Conservation (phyloP, 2,888 invertebrate genomes). For the Fragum whitleyi region DNA sequence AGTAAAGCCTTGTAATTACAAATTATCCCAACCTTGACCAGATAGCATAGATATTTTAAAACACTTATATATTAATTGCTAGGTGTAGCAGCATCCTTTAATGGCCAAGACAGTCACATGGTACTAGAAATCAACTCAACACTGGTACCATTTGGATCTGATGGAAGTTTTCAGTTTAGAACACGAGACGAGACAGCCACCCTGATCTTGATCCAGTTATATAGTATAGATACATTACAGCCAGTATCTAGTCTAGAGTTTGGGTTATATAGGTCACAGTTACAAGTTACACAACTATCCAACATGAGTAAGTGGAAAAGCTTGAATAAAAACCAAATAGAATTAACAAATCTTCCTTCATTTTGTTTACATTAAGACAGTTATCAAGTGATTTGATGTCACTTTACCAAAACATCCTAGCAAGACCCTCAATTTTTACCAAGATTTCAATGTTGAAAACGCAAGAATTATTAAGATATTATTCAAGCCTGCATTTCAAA, state of each 20-base stretch:
- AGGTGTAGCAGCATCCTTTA: slow-evolving; percentile 76
- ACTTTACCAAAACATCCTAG: too few relatives aligned
- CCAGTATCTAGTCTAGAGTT: slow-evolving; percentile 73
- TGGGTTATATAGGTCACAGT: slow-evolving; percentile 66
- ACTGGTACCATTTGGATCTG: slow-evolving; percentile 75
- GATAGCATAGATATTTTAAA: too few relatives aligned
- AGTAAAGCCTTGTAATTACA: too few relatives aligned
- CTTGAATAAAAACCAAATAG: not conserved
- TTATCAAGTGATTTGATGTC: too few relatives aligned
- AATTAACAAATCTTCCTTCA: not conserved
- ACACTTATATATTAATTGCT: too few relatives aligned
- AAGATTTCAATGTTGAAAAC: too few relatives aligned
- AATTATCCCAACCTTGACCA: too few relatives aligned
- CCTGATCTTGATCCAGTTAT: slow-evolving; percentile 75
- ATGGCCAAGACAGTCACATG: slow-evolving; percentile 74
- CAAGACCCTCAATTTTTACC: too few relatives aligned
- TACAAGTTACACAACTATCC: slow-evolving; percentile 67
- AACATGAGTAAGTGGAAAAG: slow-evolving; percentile 34
- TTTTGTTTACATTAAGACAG: too few relatives aligned
- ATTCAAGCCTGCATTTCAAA: too few relatives aligned
- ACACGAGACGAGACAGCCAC: slow-evolving; percentile 73
- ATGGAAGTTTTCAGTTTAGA: slow-evolving; percentile 75
- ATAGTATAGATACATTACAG: slow-evolving; percentile 28
- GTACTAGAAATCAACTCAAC: slow-evolving; percentile 70
- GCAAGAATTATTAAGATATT: too few relatives aligned